These are phyloP conservation scores for Piprites chloris DNA, from an alignment of 2,113 vertebrate species.

Conservation along the genomic window DNA sequence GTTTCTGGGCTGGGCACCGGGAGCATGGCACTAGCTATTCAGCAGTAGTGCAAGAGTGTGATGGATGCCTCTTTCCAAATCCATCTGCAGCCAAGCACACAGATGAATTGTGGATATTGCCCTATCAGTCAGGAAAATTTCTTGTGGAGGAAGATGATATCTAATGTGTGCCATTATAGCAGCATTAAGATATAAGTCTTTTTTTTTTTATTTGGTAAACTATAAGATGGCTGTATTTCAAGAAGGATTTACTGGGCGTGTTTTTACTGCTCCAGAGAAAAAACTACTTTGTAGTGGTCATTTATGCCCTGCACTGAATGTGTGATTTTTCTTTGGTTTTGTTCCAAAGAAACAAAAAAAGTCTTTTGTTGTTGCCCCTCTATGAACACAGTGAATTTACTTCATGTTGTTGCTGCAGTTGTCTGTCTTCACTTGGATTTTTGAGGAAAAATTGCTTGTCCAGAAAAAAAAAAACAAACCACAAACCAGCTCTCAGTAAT, in stretches of 20 bases:
- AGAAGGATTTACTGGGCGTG: neutral
- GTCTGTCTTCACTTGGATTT: neutral
- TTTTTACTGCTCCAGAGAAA: neutral
- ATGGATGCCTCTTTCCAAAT: neutral
- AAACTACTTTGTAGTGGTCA: neutral
- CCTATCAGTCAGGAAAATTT: neutral
- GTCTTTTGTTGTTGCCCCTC: neutral
- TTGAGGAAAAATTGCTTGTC: neutral
- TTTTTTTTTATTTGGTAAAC: neutral
- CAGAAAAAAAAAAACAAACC: neutral
- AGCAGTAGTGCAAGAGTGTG: accelerated
- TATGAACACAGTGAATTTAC: neutral
- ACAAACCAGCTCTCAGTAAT: neutral
- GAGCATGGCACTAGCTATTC: neutral
- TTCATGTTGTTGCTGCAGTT: neutral
- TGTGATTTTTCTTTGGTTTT: neutral
- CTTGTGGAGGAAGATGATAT: neutral
- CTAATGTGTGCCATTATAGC: neutral
- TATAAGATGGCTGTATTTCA: neutral
- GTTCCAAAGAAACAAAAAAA: neutral
- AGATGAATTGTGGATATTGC: neutral
- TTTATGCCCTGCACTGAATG: neutral
- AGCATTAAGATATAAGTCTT: neutral
- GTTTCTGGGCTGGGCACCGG: neutral
- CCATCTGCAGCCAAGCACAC: neutral